A percentile compares a stretch with the other conserved stretches of the same genome.
Conservation (phyloP, 2,888 invertebrate species). For the Hipparchia sbordonii region DNA sequence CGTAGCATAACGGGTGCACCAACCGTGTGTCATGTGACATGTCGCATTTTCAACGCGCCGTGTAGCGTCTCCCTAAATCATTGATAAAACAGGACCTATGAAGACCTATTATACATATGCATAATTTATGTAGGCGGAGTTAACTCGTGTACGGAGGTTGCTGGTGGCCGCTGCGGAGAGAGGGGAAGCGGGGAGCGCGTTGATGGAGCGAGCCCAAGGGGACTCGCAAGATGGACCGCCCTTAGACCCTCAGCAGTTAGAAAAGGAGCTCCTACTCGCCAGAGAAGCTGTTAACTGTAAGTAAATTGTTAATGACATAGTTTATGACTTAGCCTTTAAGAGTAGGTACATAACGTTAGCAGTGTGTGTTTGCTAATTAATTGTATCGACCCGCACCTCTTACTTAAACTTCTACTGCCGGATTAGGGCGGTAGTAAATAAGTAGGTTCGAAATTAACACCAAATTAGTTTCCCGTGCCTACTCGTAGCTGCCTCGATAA, state of each 20-base stretch:
- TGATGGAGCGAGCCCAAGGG: conserved; percentile 83
- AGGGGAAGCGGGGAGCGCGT: conserved; percentile 76
- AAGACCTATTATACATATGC: too few relatives aligned
- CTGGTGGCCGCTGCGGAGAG: conserved; percentile 85
- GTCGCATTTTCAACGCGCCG: too few relatives aligned
- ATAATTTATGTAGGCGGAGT: conserved; percentile 79
- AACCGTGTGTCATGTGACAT: too few relatives aligned
- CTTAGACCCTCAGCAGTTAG: conserved; percentile 83
- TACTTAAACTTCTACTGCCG: not conserved
- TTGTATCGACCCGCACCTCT: not conserved
- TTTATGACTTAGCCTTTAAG: not conserved
- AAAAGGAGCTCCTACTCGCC: conserved; percentile 89
- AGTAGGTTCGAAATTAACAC: too few relatives aligned
- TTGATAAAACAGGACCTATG: too few relatives aligned
- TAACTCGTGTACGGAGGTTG: conserved; percentile 86
- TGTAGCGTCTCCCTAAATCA: too few relatives aligned
- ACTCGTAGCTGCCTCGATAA: too few relatives aligned
- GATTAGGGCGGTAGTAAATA: too few relatives aligned
- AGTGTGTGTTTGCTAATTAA: not conserved
- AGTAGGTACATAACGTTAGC: not conserved
- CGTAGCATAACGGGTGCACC: too few relatives aligned
- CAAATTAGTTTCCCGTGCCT: too few relatives aligned
- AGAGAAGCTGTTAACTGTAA: conserved; percentile 88
- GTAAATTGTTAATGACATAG: conserved; percentile 40
- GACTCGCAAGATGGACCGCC: conserved; percentile 77